Percentiles rank a stretch among this genome's conserved stretches.
phyloP scores from a whole-genome alignment of 2,113 vertebrate genomes.

The Hemicordylus capensis region DNA sequence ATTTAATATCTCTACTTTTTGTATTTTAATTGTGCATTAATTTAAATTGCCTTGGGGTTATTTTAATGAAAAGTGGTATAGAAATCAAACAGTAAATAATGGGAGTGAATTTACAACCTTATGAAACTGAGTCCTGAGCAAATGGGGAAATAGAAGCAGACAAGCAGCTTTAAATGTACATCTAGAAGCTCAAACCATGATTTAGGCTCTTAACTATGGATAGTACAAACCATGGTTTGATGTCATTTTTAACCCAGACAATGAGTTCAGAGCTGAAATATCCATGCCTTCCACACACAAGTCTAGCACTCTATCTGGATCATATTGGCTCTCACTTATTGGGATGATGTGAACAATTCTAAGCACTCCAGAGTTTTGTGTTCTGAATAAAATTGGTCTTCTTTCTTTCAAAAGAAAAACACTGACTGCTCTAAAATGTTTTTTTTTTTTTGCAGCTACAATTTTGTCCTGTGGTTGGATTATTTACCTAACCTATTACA shows the following conservation, averaged over 20 bases:
- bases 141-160: too few relatives aligned
- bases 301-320: background rate
- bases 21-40: too few relatives aligned
- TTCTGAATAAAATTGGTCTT: background rate
- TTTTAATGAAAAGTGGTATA: too few relatives aligned
- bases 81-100: too few relatives aligned
- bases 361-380: background rate
- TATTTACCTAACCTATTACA: slow-evolving; percentile 99
- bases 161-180: too few relatives aligned
- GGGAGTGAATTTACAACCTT: too few relatives aligned
- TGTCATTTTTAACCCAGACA: background rate
- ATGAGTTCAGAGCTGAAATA: background rate
- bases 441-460: slow-evolving; percentile 84
- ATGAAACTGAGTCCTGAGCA: too few relatives aligned
- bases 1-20: too few relatives aligned
- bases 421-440: slow-evolving; percentile 32
- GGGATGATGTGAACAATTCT: background rate
- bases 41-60: too few relatives aligned
- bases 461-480: slow-evolving; percentile 99
- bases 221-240: background rate
- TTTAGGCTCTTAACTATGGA: too few relatives aligned
- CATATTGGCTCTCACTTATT: background rate
- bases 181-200: too few relatives aligned
- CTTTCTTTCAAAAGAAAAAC: background rate
- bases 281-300: background rate